phyloP scores from a whole-genome alignment of 2,113 vertebrate species.

The Lepisosteus osseus region DNA sequence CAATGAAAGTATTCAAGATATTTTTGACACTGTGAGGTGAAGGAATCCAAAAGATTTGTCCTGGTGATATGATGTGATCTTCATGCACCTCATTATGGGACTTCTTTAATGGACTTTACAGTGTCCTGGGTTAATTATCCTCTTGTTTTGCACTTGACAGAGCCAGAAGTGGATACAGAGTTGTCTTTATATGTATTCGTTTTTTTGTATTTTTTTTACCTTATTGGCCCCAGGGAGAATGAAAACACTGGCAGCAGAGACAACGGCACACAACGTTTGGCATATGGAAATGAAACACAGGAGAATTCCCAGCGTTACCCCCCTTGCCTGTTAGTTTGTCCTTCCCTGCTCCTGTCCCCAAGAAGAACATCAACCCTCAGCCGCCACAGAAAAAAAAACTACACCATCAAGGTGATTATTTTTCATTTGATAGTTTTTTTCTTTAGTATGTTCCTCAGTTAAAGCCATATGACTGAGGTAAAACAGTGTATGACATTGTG shows the following conservation, averaged over 20 bases:
- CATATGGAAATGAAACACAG: constrained; percentile 63
- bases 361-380: constrained; percentile 39
- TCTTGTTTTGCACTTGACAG: constrained; percentile 73
- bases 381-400: constrained; percentile 29
- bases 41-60: constrained; percentile 38
- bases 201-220: constrained; percentile 37
- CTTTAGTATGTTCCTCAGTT: constrained; percentile 69
- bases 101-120: constrained; percentile 40
- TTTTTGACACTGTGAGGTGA: constrained; percentile 31
- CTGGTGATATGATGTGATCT: not conserved
- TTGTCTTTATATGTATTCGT: constrained; percentile 58
- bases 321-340: constrained; percentile 35
- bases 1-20: constrained; percentile 18
- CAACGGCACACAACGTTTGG: constrained; percentile 71
- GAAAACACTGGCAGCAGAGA: constrained; percentile 68
- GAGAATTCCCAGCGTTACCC: constrained; percentile 38
- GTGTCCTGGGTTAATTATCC: constrained; percentile 63
- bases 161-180: constrained; percentile 78
- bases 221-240: constrained; percentile 55
- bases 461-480: constrained; percentile 78
- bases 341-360: constrained; percentile 39
- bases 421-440: constrained; percentile 48
- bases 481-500: constrained; percentile 85
- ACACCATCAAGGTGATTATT: constrained; percentile 33
- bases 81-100: not conserved